Evolutionary conservation across 2,888 invertebrate species (phyloP), one percentile per base, ranked within the genome.

Genomic region (Drosophila heteroneura): DNA sequence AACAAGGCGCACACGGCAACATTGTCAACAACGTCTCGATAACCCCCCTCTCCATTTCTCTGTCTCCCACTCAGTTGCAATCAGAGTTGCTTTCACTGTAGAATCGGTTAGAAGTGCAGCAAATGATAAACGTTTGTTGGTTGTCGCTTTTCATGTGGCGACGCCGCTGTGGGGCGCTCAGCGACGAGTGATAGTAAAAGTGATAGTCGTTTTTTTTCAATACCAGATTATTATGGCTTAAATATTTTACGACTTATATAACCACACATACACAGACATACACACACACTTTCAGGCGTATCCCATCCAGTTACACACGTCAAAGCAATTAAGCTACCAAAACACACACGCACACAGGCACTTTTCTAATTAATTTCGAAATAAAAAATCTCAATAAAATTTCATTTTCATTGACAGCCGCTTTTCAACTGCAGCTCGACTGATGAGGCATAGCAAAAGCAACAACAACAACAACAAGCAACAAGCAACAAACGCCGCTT

Each of bases 371-470:
- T 89, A 87, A 89, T 85, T 85, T 89, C 81, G 74, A 75, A 82
- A 74, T 80, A 71, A 65, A 85, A 89, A 87, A 89, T 83, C 84
- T 89, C 88, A 88, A 87, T 89, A 87, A 87, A 89, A 85, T 88
- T 90, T 85, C 84, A 90, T 88, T 88, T 88, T 90, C 90, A 90
- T 88, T 88, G 87, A 90, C 90, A 90, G 84, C 76, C 88, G 88
- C 90, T 83, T 85, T 89, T 88, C 89, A 85, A 82, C 89, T 89
- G 89, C 85, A 89, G 82, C 67, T 80, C 58, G 70, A 68, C 65
- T 61, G 79, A 74, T 82, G 79, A 66, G 80, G 82, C 72, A 32
- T 54, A 70, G 28, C 56, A 64, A 57, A 70, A 74, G 56, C 71
- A 70, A 58, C 56, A 71, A 61, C 64, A 71, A 37, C 72, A 73